Base-by-base conservation (phyloP, 1,140 invertebrate genomes). In the Drosophila nigrodunni region DNA sequence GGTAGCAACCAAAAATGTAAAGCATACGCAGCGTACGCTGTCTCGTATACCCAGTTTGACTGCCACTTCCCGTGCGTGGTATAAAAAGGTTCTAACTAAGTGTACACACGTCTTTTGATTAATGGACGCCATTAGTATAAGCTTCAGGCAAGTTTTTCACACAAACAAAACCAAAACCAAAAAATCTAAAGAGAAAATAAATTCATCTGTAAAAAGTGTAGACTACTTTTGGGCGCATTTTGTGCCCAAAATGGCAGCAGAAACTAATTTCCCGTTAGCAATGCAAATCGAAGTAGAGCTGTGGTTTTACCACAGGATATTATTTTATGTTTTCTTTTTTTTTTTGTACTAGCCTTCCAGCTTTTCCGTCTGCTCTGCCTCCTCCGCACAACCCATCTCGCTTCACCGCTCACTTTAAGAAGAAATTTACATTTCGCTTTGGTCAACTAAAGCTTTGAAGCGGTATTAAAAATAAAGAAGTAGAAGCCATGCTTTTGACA, bases 191-290 rank as follows among this genome's bases (percentile, higher is more conserved):
- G 11, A 50, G n/a, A 50, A 7, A 50, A 6, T n/a, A 50, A 30
- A 30, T 30, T 30, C 25, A 30, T 30, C 6, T n/a, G 8, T 2
- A 35, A n/a, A 34, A 64, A 66, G 50, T 70, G 39, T 55, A 49
- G 49, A 60, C 50, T 55, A 58, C 41, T 66, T 65, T 67, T 39
- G 13, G 39, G 9, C 57, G 18, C 11, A 46, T 46, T 70, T 64
- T 52, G 9, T 6, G 34, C 44, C 13, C 62, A 65, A 61, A 58
- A 43, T 54, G 47, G 37, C 70, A 46, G 9, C 66, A 77, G 69
- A 80, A 85, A 75, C 78, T 86, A 71, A 85, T 86, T 85, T 85
- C 82, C 81, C 78, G 68, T 78, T 60, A 44, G 37, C 37, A 39
- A 8, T 39, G 47, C 66, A 85, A 83, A 77, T 85, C 69, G 74